Percentiles rank a stretch among this genome's conserved stretches.
These are phyloP conservation scores for Tethya wilhelma DNA, from an alignment of 37 sponge, comb jelly and placozoan genomes.

Conservation along the genomic window DNA sequence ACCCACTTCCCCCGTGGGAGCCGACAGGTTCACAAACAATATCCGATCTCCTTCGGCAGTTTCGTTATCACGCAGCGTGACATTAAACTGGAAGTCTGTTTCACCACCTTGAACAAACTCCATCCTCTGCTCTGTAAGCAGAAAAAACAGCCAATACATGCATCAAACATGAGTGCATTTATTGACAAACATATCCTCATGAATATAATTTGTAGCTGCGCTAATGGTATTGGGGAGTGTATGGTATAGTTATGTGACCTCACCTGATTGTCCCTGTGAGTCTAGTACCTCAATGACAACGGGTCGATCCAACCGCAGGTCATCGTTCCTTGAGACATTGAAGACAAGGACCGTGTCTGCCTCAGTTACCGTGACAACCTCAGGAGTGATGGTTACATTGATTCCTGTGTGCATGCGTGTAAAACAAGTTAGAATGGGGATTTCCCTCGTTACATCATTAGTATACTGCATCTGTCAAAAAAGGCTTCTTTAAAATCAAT, in stretches of 20 bases:
- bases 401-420: too few relatives aligned
- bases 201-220: background rate
- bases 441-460: too few relatives aligned
- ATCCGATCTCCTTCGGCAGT: constrained; percentile 8
- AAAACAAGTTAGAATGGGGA: too few relatives aligned
- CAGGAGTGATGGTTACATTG: constrained; percentile 10
- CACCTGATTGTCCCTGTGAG: too few relatives aligned
- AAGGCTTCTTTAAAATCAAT: too few relatives aligned
- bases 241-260: background rate
- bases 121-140: background rate
- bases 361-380: background rate
- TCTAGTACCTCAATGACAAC: background rate
- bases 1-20: background rate
- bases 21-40: background rate
- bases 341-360: background rate
- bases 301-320: background rate
- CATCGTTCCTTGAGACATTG: background rate
- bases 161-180: too few relatives aligned
- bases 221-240: background rate
- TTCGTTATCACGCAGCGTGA: background rate
- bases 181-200: background rate
- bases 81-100: background rate
- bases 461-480: too few relatives aligned
- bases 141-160: too few relatives aligned
- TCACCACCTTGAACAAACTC: background rate